A percentile compares a stretch with the other conserved stretches of the same genome.
Evolutionary conservation across 2,113 vertebrate genomes (phyloP).

Genomic region (Microcebus griseorufus): DNA sequence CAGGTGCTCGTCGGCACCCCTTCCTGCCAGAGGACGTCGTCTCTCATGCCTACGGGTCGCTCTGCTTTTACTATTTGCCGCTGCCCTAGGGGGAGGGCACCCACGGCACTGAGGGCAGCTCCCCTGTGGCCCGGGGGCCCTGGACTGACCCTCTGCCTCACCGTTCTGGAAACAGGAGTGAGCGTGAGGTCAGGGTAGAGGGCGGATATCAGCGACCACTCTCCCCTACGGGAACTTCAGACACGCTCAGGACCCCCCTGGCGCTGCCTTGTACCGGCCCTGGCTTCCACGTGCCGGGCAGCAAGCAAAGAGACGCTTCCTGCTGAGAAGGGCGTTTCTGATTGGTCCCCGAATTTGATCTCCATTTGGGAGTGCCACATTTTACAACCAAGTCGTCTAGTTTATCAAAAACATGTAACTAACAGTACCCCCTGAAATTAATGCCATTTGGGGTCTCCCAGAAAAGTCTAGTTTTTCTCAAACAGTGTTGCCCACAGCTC

Average conservation of each 20-base stretch:
- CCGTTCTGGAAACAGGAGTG: background rate
- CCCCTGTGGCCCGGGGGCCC: fast-evolving
- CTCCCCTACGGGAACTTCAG: background rate
- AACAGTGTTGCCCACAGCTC: background rate
- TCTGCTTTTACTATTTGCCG: background rate
- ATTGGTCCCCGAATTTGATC: background rate
- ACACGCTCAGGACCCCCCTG: background rate
- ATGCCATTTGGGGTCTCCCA: background rate
- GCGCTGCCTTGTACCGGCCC: background rate
- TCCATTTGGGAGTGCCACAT: background rate
- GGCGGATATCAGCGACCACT: background rate
- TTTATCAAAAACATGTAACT: background rate
- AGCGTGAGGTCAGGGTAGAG: too few species aligned
- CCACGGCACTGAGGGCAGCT: too few species aligned
- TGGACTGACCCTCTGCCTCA: background rate
- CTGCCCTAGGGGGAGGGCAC: too few species aligned
- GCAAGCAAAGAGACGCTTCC: background rate
- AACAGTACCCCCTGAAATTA: too few species aligned
- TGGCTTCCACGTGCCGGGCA: fast-evolving
- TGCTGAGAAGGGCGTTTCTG: background rate
- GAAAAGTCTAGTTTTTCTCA: background rate
- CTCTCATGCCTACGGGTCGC: background rate
- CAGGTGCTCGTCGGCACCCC: background rate
- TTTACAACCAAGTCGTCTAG: background rate
- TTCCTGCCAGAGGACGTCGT: background rate